These are phyloP conservation scores for Pristionchus mayeri DNA, from an alignment of 2,888 invertebrate genomes.

Conservation along the genomic window DNA sequence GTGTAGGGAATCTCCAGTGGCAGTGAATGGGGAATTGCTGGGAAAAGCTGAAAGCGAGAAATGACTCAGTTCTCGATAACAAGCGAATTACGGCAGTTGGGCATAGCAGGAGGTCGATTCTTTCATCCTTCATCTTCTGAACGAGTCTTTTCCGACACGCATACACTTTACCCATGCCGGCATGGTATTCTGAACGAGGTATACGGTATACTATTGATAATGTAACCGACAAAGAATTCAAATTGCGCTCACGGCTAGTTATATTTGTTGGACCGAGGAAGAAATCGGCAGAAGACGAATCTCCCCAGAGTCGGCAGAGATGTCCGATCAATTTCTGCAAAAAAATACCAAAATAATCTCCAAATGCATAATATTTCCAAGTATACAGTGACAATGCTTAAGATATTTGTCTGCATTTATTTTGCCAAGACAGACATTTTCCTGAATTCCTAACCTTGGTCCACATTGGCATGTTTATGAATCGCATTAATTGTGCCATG, in stretches of 20 bases:
- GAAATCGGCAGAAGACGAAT: not conserved
- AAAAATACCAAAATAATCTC: not conserved
- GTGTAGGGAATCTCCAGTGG: not conserved
- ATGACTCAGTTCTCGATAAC: not conserved
- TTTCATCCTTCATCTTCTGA: slow-evolving; percentile 25
- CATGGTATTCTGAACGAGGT: not conserved
- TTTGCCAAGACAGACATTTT: too few relatives aligned
- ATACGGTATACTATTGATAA: not conserved
- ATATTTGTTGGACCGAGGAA: not conserved
- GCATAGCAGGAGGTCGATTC: not conserved
- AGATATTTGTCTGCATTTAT: too few relatives aligned
- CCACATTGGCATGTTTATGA: not conserved
- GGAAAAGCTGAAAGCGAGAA: not conserved
- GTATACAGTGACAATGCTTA: too few relatives aligned
- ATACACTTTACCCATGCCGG: not conserved
- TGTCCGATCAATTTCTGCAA: not conserved
- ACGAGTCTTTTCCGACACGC: not conserved
- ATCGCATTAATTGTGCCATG: not conserved
- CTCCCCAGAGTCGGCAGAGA: not conserved
- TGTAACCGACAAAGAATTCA: too few relatives aligned
- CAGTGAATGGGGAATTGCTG: not conserved
- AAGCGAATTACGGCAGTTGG: slow-evolving; percentile 2
- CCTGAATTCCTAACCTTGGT: not conserved
- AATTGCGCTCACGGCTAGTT: not conserved
- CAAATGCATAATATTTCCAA: too few relatives aligned